Base-by-base conservation (phyloP, 2,888 invertebrate genomes). In the Mesodorylaimus sp. region DNA sequence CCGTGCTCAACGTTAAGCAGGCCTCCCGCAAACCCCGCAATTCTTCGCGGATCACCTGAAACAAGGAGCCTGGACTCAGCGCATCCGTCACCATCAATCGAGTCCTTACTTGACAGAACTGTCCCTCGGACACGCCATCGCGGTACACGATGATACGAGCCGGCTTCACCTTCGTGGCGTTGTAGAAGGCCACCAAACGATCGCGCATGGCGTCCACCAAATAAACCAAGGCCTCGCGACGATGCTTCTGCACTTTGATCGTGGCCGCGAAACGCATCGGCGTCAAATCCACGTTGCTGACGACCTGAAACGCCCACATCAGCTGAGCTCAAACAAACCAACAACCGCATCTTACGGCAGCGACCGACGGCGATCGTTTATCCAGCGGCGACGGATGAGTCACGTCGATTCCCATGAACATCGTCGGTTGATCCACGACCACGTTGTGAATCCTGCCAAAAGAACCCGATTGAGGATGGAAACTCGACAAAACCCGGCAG, bases 301-400 rank as follows among this genome's bases (percentile, higher is more conserved):
- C 66, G 21, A 62, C 56, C 54, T 55, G 42, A 42, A 53, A 23
- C 32, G 25, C 3, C 29, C 10, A 39, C 7, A 10, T 16, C n/a
- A n/a, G n/a, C n/a, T n/a, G n/a, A n/a, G n/a, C n/a, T n/a, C n/a
- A n/a, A n/a, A n/a, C n/a, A n/a, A n/a, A n/a, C n/a, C n/a, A n/a
- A n/a, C n/a, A n/a, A n/a, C n/a, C n/a, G n/a, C n/a, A n/a, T n/a
- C n/a, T n/a, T n/a, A 73, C 73, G 19, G 76, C 76, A 7, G 76
- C 77, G 50, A 77, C 71, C 1, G 76, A 77, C 1, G 76, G 76
- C 53, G 54, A 52, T 23, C 59, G 55, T 3, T 65, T 73, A 66
- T 80, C 77, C 52, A 81, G 82, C 0, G 84, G 83, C 1, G 83
- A 77, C 0, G 89, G 87, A 72, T 89, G 89, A 0, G 87, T 87